Conservation (phyloP, 2,888 invertebrate species). For the Dendrolimus pini region DNA sequence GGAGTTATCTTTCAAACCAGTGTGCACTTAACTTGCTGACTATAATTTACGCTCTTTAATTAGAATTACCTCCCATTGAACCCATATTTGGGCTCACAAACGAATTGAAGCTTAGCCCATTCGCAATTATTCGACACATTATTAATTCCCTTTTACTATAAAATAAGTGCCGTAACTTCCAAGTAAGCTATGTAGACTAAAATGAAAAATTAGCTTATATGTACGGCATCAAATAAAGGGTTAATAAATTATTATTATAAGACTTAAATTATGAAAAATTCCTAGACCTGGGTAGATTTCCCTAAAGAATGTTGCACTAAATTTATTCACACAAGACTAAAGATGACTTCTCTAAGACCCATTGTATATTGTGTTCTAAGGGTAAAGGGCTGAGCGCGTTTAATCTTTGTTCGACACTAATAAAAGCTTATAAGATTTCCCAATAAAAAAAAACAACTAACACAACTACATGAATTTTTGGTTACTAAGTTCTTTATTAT, state of each 20-base stretch:
- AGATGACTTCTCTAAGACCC: neutral
- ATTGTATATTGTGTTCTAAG: neutral
- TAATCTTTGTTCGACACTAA: constrained; percentile 1
- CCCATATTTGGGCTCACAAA: too few relatives aligned
- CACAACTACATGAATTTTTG: constrained; percentile 38
- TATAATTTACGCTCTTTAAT: too few relatives aligned
- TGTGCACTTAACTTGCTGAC: too few relatives aligned
- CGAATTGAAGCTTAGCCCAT: too few relatives aligned
- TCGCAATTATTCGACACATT: too few relatives aligned
- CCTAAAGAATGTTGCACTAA: neutral
- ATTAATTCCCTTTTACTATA: too few relatives aligned
- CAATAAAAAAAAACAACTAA: constrained; percentile 38
- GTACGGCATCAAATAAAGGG: neutral
- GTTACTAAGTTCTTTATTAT: constrained; percentile 37
- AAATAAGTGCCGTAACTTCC: too few relatives aligned
- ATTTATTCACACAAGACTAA: neutral
- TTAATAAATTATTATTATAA: neutral
- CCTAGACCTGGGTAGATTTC: neutral
- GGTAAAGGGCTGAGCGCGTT: neutral
- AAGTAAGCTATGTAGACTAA: too few relatives aligned
- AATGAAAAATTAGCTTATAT: too few relatives aligned
- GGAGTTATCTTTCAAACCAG: too few relatives aligned
- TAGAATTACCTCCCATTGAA: too few relatives aligned
- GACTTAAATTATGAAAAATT: neutral
- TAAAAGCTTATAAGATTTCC: constrained; percentile 33